These are phyloP conservation scores for Chionoecetes opilio DNA, from an alignment of 1,140 invertebrate species.

Conservation along the genomic window DNA sequence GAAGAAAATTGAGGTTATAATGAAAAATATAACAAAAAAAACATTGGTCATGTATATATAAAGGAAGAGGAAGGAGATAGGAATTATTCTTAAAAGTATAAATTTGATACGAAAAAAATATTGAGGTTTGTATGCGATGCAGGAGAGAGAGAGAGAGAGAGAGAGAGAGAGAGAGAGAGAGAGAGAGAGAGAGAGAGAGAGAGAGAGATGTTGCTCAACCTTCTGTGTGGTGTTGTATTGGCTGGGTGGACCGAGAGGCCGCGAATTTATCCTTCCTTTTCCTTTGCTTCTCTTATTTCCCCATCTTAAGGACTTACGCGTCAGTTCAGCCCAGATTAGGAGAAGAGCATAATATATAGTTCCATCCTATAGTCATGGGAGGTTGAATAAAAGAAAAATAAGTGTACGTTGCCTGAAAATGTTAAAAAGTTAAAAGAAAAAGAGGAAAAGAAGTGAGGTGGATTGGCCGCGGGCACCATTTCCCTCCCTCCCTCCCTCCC, in stretches of 20 bases:
- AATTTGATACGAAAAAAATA: too few species aligned
- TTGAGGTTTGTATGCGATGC: too few species aligned
- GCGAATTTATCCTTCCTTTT: background rate
- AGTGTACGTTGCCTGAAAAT: background rate
- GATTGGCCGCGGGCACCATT: background rate
- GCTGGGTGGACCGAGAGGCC: background rate
- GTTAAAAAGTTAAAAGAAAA: background rate
- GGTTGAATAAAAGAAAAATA: background rate
- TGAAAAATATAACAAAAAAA: too few species aligned
- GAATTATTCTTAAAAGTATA: too few species aligned
- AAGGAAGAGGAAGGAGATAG: too few species aligned
- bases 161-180: conserved; percentile 55
- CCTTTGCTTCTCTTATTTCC: background rate
- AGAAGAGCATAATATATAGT: background rate
- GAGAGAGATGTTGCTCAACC: background rate
- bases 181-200: conserved; percentile 53
- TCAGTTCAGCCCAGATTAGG: background rate
- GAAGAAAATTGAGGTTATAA: too few species aligned
- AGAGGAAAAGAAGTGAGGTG: background rate
- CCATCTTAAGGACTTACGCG: background rate
- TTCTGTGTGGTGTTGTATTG: background rate
- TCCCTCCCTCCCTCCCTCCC: background rate
- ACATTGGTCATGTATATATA: too few species aligned
- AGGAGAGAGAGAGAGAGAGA: conserved; percentile 34
- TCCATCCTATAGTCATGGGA: background rate